phyloP scores from a whole-genome alignment of 2,113 vertebrate species.

The Mastomys natalensis region DNA sequence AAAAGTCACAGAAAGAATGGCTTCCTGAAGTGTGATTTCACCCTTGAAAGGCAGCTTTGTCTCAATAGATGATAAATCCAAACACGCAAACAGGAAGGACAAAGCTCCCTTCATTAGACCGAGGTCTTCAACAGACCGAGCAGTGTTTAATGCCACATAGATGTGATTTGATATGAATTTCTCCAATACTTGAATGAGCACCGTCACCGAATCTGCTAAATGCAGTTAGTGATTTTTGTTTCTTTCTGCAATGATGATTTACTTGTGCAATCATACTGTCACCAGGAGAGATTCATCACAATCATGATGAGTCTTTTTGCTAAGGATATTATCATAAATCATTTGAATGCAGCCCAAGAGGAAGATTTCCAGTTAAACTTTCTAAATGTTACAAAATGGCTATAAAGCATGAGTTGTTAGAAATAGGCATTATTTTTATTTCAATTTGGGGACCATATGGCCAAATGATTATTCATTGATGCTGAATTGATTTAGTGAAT shows the following conservation, averaged over 20 bases:
- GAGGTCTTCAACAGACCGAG: conserved; percentile 65
- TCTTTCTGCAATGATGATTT: conserved; percentile 60
- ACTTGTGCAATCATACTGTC: conserved; percentile 68
- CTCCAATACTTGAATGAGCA: conserved; percentile 60
- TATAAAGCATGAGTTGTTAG: conserved; percentile 53
- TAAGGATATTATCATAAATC: conserved; percentile 74
- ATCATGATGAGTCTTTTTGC: conserved; percentile 73
- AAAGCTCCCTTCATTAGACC: conserved; percentile 55
- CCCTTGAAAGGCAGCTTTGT: conserved; percentile 51
- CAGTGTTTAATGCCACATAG: conserved; percentile 43
- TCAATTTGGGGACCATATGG: conserved; percentile 68
- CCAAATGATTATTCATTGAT: conserved; percentile 69
- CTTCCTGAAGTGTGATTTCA: conserved; percentile 28
- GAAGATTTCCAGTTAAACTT: conserved; percentile 70
- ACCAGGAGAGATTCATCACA: conserved; percentile 78
- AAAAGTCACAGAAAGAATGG: conserved; percentile 13
- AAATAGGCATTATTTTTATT: conserved; percentile 59
- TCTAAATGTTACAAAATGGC: conserved; percentile 71
- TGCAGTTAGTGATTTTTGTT: conserved; percentile 53
- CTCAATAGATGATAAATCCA: conserved; percentile 58
- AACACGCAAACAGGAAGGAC: conserved; percentile 19
- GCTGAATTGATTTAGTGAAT: conserved; percentile 60
- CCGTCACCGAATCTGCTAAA: conserved; percentile 63
- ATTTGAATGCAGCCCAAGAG: conserved; percentile 62
- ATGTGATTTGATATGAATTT: conserved; percentile 74